Evolutionary conservation across 2,113 vertebrate genomes (phyloP).

Genomic region (Chloroceryle aenea): DNA sequence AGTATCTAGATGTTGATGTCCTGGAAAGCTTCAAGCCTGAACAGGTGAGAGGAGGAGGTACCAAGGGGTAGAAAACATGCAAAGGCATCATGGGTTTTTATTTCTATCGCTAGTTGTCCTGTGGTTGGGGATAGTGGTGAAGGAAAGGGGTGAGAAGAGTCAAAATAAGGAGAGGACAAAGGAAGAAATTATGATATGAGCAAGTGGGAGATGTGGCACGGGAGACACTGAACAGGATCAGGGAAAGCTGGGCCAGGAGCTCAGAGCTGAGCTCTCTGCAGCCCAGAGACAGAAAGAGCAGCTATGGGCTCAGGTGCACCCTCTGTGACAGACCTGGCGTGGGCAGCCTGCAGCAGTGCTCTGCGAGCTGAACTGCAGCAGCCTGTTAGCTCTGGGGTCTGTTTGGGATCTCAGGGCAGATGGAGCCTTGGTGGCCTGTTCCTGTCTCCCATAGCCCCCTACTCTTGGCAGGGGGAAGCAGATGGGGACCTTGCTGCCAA

Average conservation of each 20-base stretch:
- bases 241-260: not conserved
- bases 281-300: not conserved
- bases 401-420: not conserved
- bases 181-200: not conserved
- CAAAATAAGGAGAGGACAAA: not conserved
- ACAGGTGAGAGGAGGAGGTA: not conserved
- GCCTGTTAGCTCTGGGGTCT: not conserved
- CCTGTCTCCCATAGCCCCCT: not conserved
- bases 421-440: not conserved
- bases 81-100: rapidly evolving
- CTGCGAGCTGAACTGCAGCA: not conserved
- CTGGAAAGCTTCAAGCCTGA: not conserved
- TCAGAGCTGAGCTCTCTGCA: not conserved
- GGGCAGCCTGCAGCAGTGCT: not conserved
- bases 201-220: rapidly evolving
- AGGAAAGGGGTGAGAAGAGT: not conserved
- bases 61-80: not conserved
- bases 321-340: not conserved
- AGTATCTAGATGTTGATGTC: too few species aligned
- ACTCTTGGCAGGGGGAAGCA: not conserved
- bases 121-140: not conserved
- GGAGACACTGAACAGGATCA: not conserved
- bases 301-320: too few species aligned
- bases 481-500: not conserved
- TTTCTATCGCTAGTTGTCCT: not conserved